phyloP scores from a whole-genome alignment of 2,113 vertebrate genomes.

The Australoheros scitulus region DNA sequence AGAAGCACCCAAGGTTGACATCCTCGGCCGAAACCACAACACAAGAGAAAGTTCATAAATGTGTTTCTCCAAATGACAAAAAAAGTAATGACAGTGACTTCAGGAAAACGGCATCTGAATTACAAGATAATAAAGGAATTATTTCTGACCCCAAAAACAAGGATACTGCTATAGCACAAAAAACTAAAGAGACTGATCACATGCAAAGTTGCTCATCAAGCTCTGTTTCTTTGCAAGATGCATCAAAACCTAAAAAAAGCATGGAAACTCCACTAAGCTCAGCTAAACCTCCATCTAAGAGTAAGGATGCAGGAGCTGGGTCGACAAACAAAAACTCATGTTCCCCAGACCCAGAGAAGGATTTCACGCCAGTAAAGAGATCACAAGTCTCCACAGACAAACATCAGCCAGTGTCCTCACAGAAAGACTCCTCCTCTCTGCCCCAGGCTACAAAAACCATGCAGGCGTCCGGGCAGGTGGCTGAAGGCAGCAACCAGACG shows the following conservation, averaged over 20 bases:
- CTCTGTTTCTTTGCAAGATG: constrained; percentile 20
- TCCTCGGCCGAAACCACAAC: constrained; percentile 28
- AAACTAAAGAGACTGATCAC: constrained; percentile 46
- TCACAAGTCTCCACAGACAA: constrained; percentile 51
- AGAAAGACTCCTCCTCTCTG: constrained; percentile 21
- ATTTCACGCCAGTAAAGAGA: constrained; percentile 33
- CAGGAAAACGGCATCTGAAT: constrained; percentile 19
- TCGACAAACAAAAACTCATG: constrained; percentile 38
- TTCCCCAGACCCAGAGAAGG: constrained; percentile 23
- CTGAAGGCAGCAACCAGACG: constrained; percentile 41
- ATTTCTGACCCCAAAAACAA: constrained; percentile 13
- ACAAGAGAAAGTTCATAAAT: constrained; percentile 25
- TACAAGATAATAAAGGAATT: constrained; percentile 14
- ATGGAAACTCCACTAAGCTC: neutral
- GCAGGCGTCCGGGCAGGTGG: constrained; percentile 53
- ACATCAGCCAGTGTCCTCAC: constrained; percentile 47
- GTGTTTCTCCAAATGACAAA: constrained; percentile 36
- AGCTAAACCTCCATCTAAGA: constrained; percentile 8
- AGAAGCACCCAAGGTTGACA: constrained; percentile 19
- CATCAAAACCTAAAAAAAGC: constrained; percentile 24
- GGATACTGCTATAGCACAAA: constrained; percentile 25
- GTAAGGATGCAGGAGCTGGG: constrained; percentile 12
- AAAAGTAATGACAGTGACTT: constrained; percentile 28
- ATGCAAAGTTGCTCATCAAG: constrained; percentile 23
- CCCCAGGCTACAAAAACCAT: constrained; percentile 56